Evolutionary conservation across 2,888 invertebrate species (phyloP).

Genomic region (Diaphora mendica): DNA sequence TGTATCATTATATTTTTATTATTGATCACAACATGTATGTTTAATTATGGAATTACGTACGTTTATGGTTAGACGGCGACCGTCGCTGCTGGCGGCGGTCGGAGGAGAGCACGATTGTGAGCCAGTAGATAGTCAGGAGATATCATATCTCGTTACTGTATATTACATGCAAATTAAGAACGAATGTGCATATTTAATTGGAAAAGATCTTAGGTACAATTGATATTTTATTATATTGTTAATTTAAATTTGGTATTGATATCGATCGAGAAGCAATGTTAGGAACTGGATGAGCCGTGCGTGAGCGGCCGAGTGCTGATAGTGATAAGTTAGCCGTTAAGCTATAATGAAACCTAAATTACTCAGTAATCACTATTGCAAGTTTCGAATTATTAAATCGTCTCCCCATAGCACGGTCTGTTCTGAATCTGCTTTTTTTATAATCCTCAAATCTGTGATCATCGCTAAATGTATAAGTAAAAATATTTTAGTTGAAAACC

Average conservation of each 20-base stretch:
- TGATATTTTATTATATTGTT: constrained; percentile 86
- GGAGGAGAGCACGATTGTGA: constrained; percentile 55
- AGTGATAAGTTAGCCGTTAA: constrained; percentile 83
- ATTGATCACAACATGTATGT: constrained; percentile 84
- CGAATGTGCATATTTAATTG: constrained; percentile 81
- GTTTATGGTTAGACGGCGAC: constrained; percentile 63
- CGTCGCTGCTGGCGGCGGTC: constrained; percentile 29
- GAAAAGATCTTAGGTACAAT: constrained; percentile 86
- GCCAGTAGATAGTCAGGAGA: constrained; percentile 66
- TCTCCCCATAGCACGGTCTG: constrained; percentile 85
- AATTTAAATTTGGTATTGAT: constrained; percentile 85
- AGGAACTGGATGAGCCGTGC: constrained; percentile 72
- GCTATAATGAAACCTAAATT: constrained; percentile 84
- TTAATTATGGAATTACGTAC: constrained; percentile 74
- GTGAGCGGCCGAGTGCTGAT: constrained; percentile 79
- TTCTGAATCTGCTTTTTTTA: constrained; percentile 85
- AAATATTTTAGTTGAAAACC: constrained; percentile 79
- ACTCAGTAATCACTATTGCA: constrained; percentile 85
- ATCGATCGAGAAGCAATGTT: constrained; percentile 84
- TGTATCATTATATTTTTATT: constrained; percentile 87
- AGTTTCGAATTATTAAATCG: constrained; percentile 83
- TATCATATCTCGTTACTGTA: constrained; percentile 70
- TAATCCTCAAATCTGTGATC: constrained; percentile 86
- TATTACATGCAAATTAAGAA: constrained; percentile 75
- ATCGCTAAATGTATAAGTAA: constrained; percentile 84